Percentiles rank a stretch among this genome's conserved stretches.
Conservation (phyloP, 2,888 invertebrate genomes). For the Eurois occulta region DNA sequence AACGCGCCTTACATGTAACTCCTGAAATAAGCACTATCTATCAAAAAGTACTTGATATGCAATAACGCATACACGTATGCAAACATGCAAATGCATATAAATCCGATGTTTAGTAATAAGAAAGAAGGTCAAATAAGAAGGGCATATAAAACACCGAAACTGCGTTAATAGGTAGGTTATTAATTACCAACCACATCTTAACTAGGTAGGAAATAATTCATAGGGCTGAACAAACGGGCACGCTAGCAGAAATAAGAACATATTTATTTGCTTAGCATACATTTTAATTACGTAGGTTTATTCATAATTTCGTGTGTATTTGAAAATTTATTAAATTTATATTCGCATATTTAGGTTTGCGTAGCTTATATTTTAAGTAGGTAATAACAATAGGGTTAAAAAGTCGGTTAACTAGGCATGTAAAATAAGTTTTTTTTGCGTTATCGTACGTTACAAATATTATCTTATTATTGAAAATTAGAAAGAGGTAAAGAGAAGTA, state of each 20-base stretch:
- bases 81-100: neutral
- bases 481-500: neutral
- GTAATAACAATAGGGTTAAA: constrained; percentile 5
- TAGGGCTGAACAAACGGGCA: constrained; percentile 9
- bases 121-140: constrained; percentile 53
- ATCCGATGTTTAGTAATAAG: neutral
- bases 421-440: neutral
- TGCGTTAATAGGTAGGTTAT: neutral
- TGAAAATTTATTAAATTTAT: neutral
- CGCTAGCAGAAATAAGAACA: too few species aligned
- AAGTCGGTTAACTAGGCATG: neutral
- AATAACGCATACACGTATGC: neutral
- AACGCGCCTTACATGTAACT: neutral
- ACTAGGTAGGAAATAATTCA: neutral
- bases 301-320: neutral
- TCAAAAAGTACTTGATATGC: neutral
- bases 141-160: constrained; percentile 35
- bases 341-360: neutral
- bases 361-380: neutral
- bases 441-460: neutral
- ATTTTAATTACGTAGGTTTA: neutral
- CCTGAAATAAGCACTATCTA: neutral
- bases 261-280: neutral
- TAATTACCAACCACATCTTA: constrained; percentile 13
- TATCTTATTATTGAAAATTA: neutral